Conservation (phyloP, 2,113 vertebrate genomes). For the Rana temporaria region DNA sequence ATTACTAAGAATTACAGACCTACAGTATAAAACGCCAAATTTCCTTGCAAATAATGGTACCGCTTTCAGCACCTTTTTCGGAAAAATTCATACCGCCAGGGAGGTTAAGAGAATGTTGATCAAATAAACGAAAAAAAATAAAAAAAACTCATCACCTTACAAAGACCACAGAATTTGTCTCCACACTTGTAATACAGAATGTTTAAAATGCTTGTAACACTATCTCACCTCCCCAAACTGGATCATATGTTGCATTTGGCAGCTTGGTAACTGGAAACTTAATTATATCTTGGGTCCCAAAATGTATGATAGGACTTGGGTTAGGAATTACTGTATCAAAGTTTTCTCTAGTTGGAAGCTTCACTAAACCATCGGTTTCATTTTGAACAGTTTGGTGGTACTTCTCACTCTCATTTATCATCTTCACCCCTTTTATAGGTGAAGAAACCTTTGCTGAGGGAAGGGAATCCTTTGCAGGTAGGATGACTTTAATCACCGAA, state of each 20-base stretch:
- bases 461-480: background rate
- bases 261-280: background rate
- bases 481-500: too few species aligned
- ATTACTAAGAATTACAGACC: too few species aligned
- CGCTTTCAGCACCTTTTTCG: too few species aligned
- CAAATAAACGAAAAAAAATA: too few species aligned
- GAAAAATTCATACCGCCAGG: background rate
- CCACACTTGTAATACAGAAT: too few species aligned
- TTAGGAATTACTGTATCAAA: background rate
- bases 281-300: background rate
- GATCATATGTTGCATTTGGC: background rate
- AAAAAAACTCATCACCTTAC: too few species aligned
- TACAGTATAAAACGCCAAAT: too few species aligned
- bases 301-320: background rate
- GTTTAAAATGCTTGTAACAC: background rate
- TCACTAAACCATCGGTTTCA: background rate
- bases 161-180: too few species aligned
- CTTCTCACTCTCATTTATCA: background rate
- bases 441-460: background rate
- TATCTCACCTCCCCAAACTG: conserved; percentile 17
- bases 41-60: too few species aligned
- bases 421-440: background rate
- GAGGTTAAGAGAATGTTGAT: too few species aligned
- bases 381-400: background rate
- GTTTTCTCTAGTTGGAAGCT: background rate